Base-by-base conservation (phyloP, 1,140 invertebrate genomes). In the Prorops nasuta region DNA sequence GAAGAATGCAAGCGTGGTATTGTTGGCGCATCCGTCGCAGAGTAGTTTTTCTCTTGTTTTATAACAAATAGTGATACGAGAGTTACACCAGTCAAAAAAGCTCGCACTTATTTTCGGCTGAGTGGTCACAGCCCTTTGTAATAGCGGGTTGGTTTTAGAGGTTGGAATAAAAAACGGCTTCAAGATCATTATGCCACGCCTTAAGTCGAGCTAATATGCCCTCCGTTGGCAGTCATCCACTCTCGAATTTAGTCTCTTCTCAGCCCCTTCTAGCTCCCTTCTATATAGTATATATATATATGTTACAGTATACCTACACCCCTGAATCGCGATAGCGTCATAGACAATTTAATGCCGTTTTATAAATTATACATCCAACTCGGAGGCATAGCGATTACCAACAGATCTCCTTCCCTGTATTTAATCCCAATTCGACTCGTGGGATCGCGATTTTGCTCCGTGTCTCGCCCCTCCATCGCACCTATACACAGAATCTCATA, bases 161-260 rank as follows among this genome's bases (percentile, higher is more conserved):
- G n/a, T n/a, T n/a, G n/a, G n/a, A n/a, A n/a, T n/a, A n/a, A n/a
- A n/a, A n/a, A n/a, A n/a, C n/a, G n/a, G 65, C 61, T 57, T 44
- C 54, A 53, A 60, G 68, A 74, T 75, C 72, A 72, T 75, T 74
- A 74, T 66, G 67, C 66, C 60, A 64, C 70, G 72, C 67, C 72
- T 76, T 74, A 76, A 76, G 75, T 76, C 71, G 72, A 76, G 70
- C 72, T 77, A 77, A 77, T 76, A 74, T 75, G 71, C 73, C 61
- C 66, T 58, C 49, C 40, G 21, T 41, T 37, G 47, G 43, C 20
- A 43, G 15, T n/a, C 21, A 43, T 10, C 41, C 12, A 31, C 17
- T 16, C 17, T 37, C 2, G 7, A 3, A 3, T 15, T 9, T 45
- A 12, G 3, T 22, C 9, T 17, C 21, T 16, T 12, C 24, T 10